These are phyloP conservation scores for Ptychodera flava DNA, from an alignment of 35 echinoderm and acorn worm genomes.

Conservation along the genomic window DNA sequence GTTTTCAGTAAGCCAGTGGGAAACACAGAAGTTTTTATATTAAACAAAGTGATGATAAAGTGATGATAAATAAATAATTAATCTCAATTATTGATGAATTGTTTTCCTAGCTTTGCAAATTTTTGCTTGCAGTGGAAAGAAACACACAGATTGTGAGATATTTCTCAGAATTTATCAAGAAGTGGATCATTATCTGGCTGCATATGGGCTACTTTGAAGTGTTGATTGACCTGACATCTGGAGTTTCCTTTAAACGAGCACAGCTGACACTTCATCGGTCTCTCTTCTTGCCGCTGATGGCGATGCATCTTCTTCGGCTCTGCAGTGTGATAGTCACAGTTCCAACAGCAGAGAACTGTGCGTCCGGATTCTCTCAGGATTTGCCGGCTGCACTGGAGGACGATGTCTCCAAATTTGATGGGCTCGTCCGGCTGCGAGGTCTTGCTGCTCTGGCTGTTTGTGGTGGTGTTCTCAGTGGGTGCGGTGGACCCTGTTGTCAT, in stretches of 20 bases:
- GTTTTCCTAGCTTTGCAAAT: too few species aligned
- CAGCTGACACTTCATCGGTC: slow-evolving; percentile 84
- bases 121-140: too few species aligned
- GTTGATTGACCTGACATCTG: slow-evolving; percentile 80
- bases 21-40: too few species aligned
- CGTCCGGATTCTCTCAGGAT: slow-evolving; percentile 86
- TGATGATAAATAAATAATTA: too few species aligned
- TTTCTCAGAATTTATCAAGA: too few species aligned
- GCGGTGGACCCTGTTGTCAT: slow-evolving; percentile 8
- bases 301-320: slow-evolving; percentile 97
- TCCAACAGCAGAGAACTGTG: slow-evolving; percentile 91
- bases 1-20: too few species aligned
- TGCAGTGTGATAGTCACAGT: slow-evolving; percentile 96
- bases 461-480: slow-evolving; percentile 11
- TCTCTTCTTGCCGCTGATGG: slow-evolving; percentile 76
- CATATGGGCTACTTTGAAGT: slow-evolving; percentile 91
- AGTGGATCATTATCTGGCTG: slow-evolving; percentile 46
- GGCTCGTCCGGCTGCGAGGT: slow-evolving; percentile 40
- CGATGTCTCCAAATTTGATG: slow-evolving; percentile 80
- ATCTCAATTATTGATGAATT: too few species aligned
- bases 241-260: slow-evolving; percentile 68
- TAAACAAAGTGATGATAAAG: too few species aligned
- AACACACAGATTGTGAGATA: too few species aligned
- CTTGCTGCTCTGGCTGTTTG: slow-evolving; percentile 21
- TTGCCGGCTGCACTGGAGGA: slow-evolving; percentile 87